phyloP scores from a whole-genome alignment of 2,113 vertebrate genomes.

The Spea multiplicata region DNA sequence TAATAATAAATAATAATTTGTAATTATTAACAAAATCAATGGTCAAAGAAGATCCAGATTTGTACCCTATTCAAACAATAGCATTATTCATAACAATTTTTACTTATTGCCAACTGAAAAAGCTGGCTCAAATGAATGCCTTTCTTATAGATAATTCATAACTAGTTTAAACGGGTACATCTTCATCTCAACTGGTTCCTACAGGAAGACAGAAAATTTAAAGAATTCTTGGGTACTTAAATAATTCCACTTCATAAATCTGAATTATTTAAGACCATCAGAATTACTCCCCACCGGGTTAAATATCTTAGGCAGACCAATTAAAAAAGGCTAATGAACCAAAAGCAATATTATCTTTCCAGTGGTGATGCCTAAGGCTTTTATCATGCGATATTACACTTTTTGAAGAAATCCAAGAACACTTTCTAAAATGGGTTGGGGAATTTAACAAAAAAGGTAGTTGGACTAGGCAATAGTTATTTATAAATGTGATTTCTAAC shows the following conservation, averaged over 20 bases:
- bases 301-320: constrained; percentile 31
- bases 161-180: constrained; percentile 1
- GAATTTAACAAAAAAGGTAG: not conserved
- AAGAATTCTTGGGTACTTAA: constrained; percentile 5
- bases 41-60: not conserved
- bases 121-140: not conserved
- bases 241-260: constrained; percentile 11
- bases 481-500: no score
- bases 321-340: constrained; percentile 36
- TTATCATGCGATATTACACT: constrained; percentile 24
- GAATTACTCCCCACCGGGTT: constrained; percentile 34
- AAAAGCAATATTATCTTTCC: constrained; percentile 37
- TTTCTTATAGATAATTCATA: not conserved
- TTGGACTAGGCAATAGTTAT: no score
- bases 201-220: not conserved
- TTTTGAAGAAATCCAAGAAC: constrained; percentile 9
- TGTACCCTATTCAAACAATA: not conserved
- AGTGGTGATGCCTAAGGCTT: constrained; percentile 15
- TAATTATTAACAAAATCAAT: not conserved
- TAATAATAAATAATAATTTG: no score
- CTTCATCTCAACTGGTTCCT: constrained; percentile 10
- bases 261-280: constrained; percentile 36
- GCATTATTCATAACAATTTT: not conserved
- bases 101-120: not conserved
- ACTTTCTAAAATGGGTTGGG: constrained; percentile 10